Percentiles rank a stretch among this genome's conserved stretches.
phyloP scores from a whole-genome alignment of 2,888 invertebrate species.

The Erynnis tages region DNA sequence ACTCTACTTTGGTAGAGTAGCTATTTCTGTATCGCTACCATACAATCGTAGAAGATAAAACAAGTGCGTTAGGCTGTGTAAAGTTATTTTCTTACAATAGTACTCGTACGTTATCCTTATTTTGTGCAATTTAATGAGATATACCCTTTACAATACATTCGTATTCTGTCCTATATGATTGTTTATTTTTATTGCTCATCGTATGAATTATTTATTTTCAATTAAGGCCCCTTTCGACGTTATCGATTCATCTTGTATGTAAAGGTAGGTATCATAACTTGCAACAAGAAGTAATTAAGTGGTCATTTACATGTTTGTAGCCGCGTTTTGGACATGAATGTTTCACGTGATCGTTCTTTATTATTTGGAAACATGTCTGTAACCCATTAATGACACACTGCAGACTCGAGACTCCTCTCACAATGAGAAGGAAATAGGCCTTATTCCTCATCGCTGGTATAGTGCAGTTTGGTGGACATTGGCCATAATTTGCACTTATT shows the following conservation, averaged over 20 bases:
- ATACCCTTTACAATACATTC: conserved; percentile 13
- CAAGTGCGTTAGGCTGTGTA: background rate
- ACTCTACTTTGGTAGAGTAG: too few relatives aligned
- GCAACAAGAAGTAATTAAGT: conserved; percentile 16
- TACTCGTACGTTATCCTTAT: conserved; percentile 1
- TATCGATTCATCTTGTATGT: conserved; percentile 4
- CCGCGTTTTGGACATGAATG: conserved; percentile 1
- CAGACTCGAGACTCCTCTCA: too few relatives aligned
- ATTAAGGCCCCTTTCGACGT: conserved; percentile 13
- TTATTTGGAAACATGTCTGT: too few relatives aligned
- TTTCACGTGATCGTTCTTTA: conserved; percentile 3
- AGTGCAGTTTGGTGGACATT: too few relatives aligned
- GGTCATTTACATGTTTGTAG: conserved; percentile 10
- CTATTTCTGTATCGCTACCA: too few relatives aligned
- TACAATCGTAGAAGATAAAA: too few relatives aligned
- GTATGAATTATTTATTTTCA: conserved; percentile 24
- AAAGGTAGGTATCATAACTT: conserved; percentile 17
- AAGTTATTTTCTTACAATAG: conserved; percentile 14
- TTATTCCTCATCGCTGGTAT: too few relatives aligned
- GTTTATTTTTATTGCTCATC: conserved; percentile 13
- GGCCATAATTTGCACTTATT: too few relatives aligned
- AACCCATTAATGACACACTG: too few relatives aligned
- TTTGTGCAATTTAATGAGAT: conserved; percentile 20
- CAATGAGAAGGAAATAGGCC: too few relatives aligned
- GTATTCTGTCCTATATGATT: conserved; percentile 11